Evolutionary conservation across 2,113 vertebrate genomes (phyloP), one percentile per base, ranked within the genome.

Genomic region (Tragulus kanchil): DNA sequence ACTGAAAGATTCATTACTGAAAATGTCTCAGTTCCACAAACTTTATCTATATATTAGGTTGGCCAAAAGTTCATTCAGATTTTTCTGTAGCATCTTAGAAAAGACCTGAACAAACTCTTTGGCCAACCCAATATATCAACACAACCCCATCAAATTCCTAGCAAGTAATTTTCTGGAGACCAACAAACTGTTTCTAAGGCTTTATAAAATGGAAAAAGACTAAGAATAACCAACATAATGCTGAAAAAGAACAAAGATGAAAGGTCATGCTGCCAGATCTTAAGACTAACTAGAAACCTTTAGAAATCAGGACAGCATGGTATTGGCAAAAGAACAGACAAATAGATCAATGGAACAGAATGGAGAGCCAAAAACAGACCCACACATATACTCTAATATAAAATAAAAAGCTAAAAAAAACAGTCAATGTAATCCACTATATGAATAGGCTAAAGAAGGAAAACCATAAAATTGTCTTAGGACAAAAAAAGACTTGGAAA

Each of bases 121-220:
- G 21, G 69, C 69, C 69, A 73, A 73, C 10, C 69, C 36, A 45
- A 25, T 71, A 56, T 25, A 78, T 59, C 59, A 84, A 61, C 26
- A 45, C 25, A 89, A 83, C 73, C 23, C 52, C 89, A 65, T 7
- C 16, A 92, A 62, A 93, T 85, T 67, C 36, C 23, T 58, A 93
- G 59, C 61, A 54, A 93, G 45, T 69, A 77, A 56, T 26, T 73
- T 81, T 85, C 12, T 90, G 26, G 28, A 71, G 48, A 59, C 31
- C 21, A 54, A 92, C 56, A 56, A 94, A 85, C 16, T 69, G 15
- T 78, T 85, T 79, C 64, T 85, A 90, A 96, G 69, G 21, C 69
- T 67, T 73, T 36, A 85, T 58, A 48, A n/a, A 90, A 85, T 71
- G 50, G 45, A 17, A 93, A 89, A 93, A 89, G 42, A 78, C 42